Base-by-base conservation (phyloP, 2,113 vertebrate genomes). In the Sula dactylatra region DNA sequence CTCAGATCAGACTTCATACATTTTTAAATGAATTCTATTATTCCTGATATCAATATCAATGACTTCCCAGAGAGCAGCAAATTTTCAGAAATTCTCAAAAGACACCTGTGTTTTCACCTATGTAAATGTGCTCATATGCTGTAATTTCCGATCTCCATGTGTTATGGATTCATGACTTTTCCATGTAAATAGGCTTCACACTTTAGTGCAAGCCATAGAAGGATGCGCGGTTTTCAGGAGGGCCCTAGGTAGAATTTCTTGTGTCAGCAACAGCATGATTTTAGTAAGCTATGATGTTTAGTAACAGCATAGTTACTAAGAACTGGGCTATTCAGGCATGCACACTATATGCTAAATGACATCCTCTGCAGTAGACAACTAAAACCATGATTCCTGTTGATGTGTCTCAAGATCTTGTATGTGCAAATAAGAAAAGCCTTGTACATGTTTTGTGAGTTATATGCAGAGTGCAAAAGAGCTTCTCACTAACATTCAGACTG, bases 371-470 rank as follows among this genome's bases (percentile, higher is more conserved):
- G 32, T 0, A 84, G 26, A 42, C n/a, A 65, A 5, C 8, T 59
- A 7, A 81, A 45, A 65, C 15, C 0, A 0, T 3, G 2, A 61
- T 58, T 86, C 31, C 50, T 17, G 1, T 21, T 49, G 20, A 42
- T 31, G 16, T 16, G 13, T 44, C 12, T 56, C 62, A 70, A 38
- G 36, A 25, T 65, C 24, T 56, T 12, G 31, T 13, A 38, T 13
- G 16, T 55, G 6, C 13, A 70, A 76, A 25, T 25, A 86, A 77
- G 11, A 42, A 82, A 83, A 86, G 4, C 10, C 19, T 69, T 69
- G 44, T 9, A 47, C 4, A 26, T 13, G 3, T 65, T 87, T 85
- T 59, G 27, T 2, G 5, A 45, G 16, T 44, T 69, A 71, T 10
- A 55, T 10, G 9, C 24, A 44, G 19, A 78, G 8, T 52, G 10